Base-by-base conservation (phyloP, 1,140 invertebrate genomes). In the Brachionus paranguensis region DNA sequence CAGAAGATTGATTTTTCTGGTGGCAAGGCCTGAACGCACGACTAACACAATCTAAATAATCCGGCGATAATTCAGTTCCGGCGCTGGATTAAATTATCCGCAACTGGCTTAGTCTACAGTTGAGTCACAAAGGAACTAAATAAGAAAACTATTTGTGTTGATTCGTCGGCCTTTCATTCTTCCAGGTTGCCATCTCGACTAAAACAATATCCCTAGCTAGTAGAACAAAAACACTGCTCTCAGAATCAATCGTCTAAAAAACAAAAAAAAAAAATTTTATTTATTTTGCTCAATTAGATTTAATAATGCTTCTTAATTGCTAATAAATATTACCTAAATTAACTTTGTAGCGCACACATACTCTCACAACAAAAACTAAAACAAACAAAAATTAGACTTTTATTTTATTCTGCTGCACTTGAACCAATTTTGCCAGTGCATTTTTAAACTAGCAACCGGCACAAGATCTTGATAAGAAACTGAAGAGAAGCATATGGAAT, bases 141-240 rank as follows among this genome's bases (percentile, higher is more conserved):
- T 3, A 17, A 55, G 17, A 17, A 17, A 55, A 55, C n/a, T 17
- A 20, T 37, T 37, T 37, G 33, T 37, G 33, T 37, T 37, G 33
- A 60, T 10, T 20, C 20, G 4, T 20, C 10, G n/a, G 20, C 20
- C 10, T 17, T 8, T 10, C 17, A 60, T 60, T 24, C 53, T 68
- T 68, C 65, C 65, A 37, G 65, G 65, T 68, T 68, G 65, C 65
- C 65, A 68, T 68, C 65, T 33, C 65, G 65, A 68, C 65, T 68
- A 68, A 68, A 68, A 68, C 33, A 60, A 68, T 68, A 68, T 68
- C 65, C 65, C 12, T 68, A 68, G 53, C 53, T 20, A 47, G 45
- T 10, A 37, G 33, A 37, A 37, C 20, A 17, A 60, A 24, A 60
- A 24, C 53, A 60, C 14, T 12, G 45, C 45, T 47, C 45, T 47